Percentiles rank a stretch among this genome's conserved stretches.
These are phyloP conservation scores for Quiscalus mexicanus DNA, from an alignment of 2,113 vertebrate species.

Conservation along the genomic window DNA sequence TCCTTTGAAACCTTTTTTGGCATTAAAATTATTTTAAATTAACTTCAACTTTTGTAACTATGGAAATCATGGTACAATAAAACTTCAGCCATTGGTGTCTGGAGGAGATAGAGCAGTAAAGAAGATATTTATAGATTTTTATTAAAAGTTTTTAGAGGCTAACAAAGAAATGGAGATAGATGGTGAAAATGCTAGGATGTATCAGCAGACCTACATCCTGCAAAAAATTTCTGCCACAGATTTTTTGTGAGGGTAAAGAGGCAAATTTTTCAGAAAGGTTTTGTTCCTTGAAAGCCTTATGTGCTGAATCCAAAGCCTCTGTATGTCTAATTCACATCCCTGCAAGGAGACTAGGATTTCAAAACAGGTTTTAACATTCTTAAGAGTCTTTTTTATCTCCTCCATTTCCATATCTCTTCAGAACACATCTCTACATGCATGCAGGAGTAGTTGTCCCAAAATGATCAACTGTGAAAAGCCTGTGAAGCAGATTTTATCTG, in stretches of 20 bases:
- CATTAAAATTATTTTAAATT: not conserved
- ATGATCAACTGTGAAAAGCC: not conserved
- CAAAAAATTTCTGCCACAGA: not conserved
- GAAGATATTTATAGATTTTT: not conserved
- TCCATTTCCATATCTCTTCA: not conserved
- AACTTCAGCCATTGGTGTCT: not conserved
- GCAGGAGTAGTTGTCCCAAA: not conserved
- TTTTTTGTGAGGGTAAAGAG: not conserved
- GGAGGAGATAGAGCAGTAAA: not conserved
- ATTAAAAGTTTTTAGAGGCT: not conserved
- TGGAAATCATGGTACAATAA: not conserved
- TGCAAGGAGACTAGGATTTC: not conserved
- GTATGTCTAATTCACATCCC: not conserved
- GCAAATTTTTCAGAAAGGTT: not conserved
- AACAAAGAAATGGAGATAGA: not conserved
- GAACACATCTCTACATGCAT: not conserved
- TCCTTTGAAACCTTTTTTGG: not conserved
- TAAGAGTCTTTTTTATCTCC: not conserved
- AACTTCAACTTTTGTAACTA: not conserved
- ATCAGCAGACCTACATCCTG: not conserved
- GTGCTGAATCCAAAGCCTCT: not conserved
- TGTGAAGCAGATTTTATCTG: not conserved
- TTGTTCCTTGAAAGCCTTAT: not conserved
- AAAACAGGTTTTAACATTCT: not conserved
- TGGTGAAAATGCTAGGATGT: not conserved